Evolutionary conservation across 1,140 invertebrate genomes (phyloP).

Genomic region (Bombus breviceps): DNA sequence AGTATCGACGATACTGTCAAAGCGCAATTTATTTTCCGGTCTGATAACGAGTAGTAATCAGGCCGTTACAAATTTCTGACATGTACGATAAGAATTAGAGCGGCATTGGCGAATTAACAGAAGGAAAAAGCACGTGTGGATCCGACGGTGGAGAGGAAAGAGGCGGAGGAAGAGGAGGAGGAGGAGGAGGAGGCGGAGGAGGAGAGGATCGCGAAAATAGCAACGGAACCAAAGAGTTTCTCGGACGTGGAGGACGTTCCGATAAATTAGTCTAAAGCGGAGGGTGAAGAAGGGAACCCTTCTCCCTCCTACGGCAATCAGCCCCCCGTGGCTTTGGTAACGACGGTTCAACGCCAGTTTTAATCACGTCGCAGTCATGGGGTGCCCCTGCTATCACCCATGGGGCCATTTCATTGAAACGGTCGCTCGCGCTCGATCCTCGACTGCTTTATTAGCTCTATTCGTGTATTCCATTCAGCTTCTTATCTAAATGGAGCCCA

Average conservation of each 20-base stretch:
- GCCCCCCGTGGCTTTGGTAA: slow-evolving; percentile 77
- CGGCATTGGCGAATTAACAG: slow-evolving; percentile 7
- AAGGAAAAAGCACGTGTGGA: background rate
- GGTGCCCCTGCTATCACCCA: slow-evolving; percentile 63
- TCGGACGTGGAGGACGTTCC: slow-evolving; percentile 72
- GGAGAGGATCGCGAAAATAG: background rate
- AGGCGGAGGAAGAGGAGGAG: too few species aligned
- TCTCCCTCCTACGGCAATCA: slow-evolving; percentile 77
- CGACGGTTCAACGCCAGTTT: slow-evolving; percentile 75
- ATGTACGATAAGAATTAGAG: slow-evolving; percentile 8
- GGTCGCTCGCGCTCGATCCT: slow-evolving; percentile 63
- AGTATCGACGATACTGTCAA: slow-evolving; percentile 47
- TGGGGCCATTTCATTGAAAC: slow-evolving; percentile 75
- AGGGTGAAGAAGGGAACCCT: slow-evolving; percentile 59
- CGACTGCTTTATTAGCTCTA: slow-evolving; percentile 63
- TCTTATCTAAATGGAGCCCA: slow-evolving; percentile 37
- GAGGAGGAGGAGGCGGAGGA: background rate
- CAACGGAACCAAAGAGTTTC: slow-evolving; percentile 31
- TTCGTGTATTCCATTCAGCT: slow-evolving; percentile 28
- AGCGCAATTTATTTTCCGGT: slow-evolving; percentile 38
- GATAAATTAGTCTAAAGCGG: slow-evolving; percentile 79
- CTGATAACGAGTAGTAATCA: slow-evolving; percentile 28
- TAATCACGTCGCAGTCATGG: slow-evolving; percentile 76
- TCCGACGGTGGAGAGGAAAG: too few species aligned
- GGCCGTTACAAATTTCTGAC: slow-evolving; percentile 19